These are phyloP conservation scores for Bombus turneri DNA, from an alignment of 1,140 invertebrate genomes.

Conservation along the genomic window DNA sequence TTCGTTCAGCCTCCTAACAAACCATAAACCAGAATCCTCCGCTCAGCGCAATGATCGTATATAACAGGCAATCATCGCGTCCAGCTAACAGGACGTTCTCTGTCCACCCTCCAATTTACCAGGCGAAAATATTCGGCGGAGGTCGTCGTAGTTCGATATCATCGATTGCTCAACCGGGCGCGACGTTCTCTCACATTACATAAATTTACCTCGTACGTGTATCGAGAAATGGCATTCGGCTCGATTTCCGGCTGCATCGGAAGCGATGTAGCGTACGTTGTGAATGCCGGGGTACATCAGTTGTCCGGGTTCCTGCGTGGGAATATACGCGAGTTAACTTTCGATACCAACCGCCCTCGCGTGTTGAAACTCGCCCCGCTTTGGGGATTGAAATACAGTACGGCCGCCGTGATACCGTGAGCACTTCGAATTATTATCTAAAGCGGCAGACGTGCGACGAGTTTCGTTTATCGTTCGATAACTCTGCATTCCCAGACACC, in stretches of 20 bases:
- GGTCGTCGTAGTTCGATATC: slow-evolving; percentile 37
- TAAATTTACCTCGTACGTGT: slow-evolving; percentile 83
- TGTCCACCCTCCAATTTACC: background rate
- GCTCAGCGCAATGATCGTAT: background rate
- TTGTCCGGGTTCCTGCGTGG: slow-evolving; percentile 84
- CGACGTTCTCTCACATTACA: slow-evolving; percentile 3
- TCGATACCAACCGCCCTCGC: slow-evolving; percentile 19
- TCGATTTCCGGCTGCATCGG: slow-evolving; percentile 85
- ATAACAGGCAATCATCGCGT: slow-evolving; percentile 1
- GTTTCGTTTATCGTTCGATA: background rate
- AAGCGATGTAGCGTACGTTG: slow-evolving; percentile 85
- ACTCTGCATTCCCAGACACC: background rate
- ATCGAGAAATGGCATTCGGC: slow-evolving; percentile 86
- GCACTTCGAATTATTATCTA: slow-evolving; percentile 9
- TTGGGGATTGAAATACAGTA: slow-evolving; percentile 30
- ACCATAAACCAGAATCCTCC: background rate
- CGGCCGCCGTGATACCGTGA: background rate
- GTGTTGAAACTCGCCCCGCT: background rate
- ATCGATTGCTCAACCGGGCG: slow-evolving; percentile 9
- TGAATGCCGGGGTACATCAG: slow-evolving; percentile 84
- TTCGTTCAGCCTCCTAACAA: background rate
- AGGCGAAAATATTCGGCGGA: background rate
- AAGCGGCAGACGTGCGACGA: background rate
- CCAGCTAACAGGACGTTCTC: background rate
- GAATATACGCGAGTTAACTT: slow-evolving; percentile 60